Base-by-base conservation (phyloP, 2,113 vertebrate species). In the Azemiops feae region DNA sequence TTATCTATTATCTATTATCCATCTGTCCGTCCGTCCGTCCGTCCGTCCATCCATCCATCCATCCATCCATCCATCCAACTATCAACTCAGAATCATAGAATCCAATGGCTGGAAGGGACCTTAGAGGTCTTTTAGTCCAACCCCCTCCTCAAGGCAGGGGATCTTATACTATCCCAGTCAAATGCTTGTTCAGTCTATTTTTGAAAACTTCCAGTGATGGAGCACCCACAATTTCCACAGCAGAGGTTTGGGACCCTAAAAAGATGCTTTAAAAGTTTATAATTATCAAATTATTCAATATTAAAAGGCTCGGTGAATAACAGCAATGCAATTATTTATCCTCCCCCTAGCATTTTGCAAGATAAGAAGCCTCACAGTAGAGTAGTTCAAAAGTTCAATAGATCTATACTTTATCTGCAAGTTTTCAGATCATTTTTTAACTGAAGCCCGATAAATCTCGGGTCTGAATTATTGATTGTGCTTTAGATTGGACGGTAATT, bases 401-500 rank as follows among this genome's bases (percentile, higher is more conserved):
- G 89, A 12, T 90, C 27, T 0, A 91, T n/a, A 74, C 86, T 53
- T 85, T 74, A 74, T 91, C 43, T 23, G 9, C 50, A 85, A 90
- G 81, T 50, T 89, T 23, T 64, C 91, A 94, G 58, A 94, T 94
- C 0, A 1, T 85, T 86, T 54, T 85, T 92, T 92, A 95, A 95
- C 89, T 20, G 85, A 90, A 91, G 27, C 3, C 81, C 27, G 93
- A 45, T 93, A 85, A 50, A 95, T 74, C 74, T 92, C 2, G 0
- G 1, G 54, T 85, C 90, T 47, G 14, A 94, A 87, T 89, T 93
- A 94, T 30, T 45, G 93, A 94, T 53, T 30, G 53, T 11, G 87
- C 87, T 90, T 81, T 25, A 89, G 74, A 91, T 86, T 69, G 87
- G 1, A 30, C 1, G 74, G 81, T 18, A 74, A 55, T 91, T 92